Conservation (phyloP, 2,797 vertebrate species). For the Pogoniulus pusillus region DNA sequence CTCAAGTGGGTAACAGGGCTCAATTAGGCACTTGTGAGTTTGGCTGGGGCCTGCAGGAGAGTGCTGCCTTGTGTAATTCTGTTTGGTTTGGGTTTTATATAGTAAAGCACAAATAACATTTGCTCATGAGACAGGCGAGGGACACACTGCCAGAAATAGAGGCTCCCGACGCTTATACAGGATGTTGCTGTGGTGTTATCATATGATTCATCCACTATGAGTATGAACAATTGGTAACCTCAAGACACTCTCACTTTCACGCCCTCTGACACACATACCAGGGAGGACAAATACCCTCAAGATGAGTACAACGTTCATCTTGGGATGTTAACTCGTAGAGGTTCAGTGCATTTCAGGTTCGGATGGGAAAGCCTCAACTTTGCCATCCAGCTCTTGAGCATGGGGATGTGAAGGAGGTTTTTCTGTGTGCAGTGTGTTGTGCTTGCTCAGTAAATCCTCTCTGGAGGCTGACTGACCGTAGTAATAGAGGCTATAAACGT, state of each 20-base stretch:
- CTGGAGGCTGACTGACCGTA: not conserved
- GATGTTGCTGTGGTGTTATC: conserved; percentile 76
- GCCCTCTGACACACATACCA: conserved; percentile 68
- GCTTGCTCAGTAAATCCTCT: not conserved
- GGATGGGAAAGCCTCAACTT: not conserved
- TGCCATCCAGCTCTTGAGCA: not conserved
- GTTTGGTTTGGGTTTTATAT: conserved; percentile 11
- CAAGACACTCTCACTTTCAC: conserved; percentile 70
- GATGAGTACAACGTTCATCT: conserved; percentile 15
- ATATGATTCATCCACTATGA: conserved; percentile 73
- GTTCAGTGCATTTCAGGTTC: not conserved
- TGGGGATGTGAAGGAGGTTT: not conserved
- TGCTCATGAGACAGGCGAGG: conserved; percentile 73
- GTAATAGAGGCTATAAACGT: not conserved
- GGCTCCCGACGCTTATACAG: conserved; percentile 73
- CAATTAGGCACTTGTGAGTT: not conserved
- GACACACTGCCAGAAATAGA: conserved; percentile 73
- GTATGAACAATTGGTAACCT: conserved; percentile 69
- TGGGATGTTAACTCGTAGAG: not conserved
- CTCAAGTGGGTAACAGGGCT: not conserved
- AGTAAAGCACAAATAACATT: conserved; percentile 63
- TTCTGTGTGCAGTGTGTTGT: not conserved
- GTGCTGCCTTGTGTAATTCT: not conserved
- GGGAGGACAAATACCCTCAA: conserved; percentile 50
- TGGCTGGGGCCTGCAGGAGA: not conserved